Evolutionary conservation across 2,113 vertebrate genomes (phyloP), one percentile per base, ranked within the genome.

Genomic region (Rhinolophus sinicus): DNA sequence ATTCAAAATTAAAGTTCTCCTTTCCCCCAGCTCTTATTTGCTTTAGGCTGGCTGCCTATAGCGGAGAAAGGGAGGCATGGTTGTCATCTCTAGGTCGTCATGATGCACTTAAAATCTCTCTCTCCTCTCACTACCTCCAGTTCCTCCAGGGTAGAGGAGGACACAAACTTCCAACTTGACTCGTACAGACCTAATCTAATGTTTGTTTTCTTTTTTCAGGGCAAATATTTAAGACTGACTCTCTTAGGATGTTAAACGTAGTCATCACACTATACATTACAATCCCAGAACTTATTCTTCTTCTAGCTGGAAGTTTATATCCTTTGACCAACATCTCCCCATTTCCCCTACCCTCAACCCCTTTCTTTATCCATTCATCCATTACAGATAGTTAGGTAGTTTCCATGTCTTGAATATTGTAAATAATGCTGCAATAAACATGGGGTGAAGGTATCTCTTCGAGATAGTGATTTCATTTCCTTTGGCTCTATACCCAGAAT

Each of bases 1-100:
- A 92, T 97, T 94, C 22, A 96, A 96, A 96, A 94, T 96, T 94
- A 75, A 94, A n/a, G 30, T 33, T 54, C 40, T 77, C 11, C 64
- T n/a, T 77, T 77, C 21, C 16, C 24, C 13, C 26, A 60, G 65
- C 3, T 88, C 5, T 47, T 88, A 2, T 75, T 40, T 92, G 18
- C 22, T 77, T 94, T 88, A 30, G 35, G 28, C 11, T 92, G 19
- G 22, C 47, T 60, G 30, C 26, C 85, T 95, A 50, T 56, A 62
- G 9, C 82, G 2, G 26, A 16, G 26, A 13, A 44, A 93, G 38
- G 13, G 15, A 77, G 7, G 8, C 15, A 86, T 47, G 33, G 33
- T 84, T 94, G 56, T 30, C 19, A 76, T 70, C 16, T 91, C 26
- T 72, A 30, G 21, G 15, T 78, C 10, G 8, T 3, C 13, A 83